Conservation (phyloP, 2,888 invertebrate genomes). For the Polylopha cassiicola region DNA sequence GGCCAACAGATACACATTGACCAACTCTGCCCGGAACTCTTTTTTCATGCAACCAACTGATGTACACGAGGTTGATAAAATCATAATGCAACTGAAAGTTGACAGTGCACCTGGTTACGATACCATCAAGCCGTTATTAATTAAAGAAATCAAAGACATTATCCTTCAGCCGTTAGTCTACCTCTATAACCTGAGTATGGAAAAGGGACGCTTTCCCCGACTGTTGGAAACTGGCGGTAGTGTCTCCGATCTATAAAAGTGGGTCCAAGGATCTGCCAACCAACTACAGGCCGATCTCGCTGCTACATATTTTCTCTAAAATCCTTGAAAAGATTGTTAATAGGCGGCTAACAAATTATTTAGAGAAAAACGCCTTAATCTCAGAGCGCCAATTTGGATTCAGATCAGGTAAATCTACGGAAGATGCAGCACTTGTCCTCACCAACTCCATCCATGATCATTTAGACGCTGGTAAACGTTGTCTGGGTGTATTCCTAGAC, state of each 20-base stretch:
- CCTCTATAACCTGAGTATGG: constrained; percentile 7
- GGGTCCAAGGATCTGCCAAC: not conserved
- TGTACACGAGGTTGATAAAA: not conserved
- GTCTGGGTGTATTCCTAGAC: constrained; percentile 19
- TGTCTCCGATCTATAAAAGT: constrained; percentile 5
- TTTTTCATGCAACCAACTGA: constrained; percentile 1
- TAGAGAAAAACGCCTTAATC: constrained; percentile 4
- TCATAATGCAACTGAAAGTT: not conserved
- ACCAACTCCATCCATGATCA: not conserved
- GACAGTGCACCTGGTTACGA: constrained; percentile 8
- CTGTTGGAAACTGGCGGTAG: constrained; percentile 2
- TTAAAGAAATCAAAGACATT: not conserved
- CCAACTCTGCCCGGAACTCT: not conserved
- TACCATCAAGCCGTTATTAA: not conserved
- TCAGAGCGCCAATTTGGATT: constrained; percentile 10
- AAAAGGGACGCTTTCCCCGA: constrained; percentile 5
- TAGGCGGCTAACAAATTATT: not conserved
- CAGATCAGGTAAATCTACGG: constrained; percentile 6
- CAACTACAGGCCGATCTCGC: constrained; percentile 9
- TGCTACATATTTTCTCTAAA: constrained; percentile 4
- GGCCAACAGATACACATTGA: not conserved
- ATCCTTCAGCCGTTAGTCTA: constrained; percentile 3
- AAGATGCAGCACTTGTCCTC: constrained; percentile 6
- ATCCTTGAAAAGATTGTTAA: constrained; percentile 6
- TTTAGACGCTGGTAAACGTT: constrained; percentile 3